phyloP scores from a whole-genome alignment of 2,797 vertebrate species.

The Pelobates cultripes region DNA sequence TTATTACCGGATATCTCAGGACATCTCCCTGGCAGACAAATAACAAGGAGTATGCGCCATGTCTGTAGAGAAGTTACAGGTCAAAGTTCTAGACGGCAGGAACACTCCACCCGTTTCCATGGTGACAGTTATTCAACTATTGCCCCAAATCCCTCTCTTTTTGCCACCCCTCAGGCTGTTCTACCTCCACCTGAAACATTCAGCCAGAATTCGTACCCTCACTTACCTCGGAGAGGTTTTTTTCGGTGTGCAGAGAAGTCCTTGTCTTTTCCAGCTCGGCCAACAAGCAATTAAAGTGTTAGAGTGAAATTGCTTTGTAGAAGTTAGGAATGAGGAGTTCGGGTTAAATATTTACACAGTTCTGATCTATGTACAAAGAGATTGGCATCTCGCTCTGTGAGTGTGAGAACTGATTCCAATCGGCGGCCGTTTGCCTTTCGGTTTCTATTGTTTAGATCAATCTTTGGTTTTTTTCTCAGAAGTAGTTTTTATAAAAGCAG shows the following conservation, averaged over 20 bases:
- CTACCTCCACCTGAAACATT: neutral
- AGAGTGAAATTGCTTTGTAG: neutral
- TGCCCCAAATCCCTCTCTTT: no score
- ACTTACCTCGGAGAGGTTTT: neutral
- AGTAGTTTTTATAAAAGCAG: no score
- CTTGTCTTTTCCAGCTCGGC: neutral
- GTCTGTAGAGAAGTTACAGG: no score
- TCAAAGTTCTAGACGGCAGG: no score
- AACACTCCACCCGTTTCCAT: no score
- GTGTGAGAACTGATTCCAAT: neutral
- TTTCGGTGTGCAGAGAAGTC: neutral
- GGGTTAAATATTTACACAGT: slow-evolving; percentile 51
- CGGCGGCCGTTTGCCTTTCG: neutral
- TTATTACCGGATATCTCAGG: no score
- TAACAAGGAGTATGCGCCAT: no score
- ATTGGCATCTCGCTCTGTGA: neutral
- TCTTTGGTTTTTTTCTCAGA: no score
- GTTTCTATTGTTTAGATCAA: neutral
- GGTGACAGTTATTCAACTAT: no score
- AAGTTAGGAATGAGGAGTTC: slow-evolving; percentile 42
- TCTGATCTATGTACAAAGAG: slow-evolving; percentile 7
- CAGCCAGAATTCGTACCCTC: neutral
- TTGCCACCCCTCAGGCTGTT: no score
- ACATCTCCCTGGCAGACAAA: no score
- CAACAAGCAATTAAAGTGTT: neutral